Base-by-base conservation (phyloP, 2,888 invertebrate species). In the Metacarcinus magister region DNA sequence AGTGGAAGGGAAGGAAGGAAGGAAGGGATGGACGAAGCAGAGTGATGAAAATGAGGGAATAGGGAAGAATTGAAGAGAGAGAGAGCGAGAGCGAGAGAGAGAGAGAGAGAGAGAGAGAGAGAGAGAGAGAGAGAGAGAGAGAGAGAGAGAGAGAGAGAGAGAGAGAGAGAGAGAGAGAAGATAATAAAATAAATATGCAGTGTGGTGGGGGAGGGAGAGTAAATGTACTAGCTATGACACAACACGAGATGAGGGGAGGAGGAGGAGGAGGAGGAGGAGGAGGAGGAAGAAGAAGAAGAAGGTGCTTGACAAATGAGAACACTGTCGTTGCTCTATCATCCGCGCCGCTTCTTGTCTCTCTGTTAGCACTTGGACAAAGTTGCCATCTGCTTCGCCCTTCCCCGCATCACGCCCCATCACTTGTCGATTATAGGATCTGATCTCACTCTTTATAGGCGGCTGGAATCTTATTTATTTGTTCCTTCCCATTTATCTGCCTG, bases 231-330 rank as follows among this genome's bases (percentile, higher is more conserved):
- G 54, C 39, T 39, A 54, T 16, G 54, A 54, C 16, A 54, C 19
- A 67, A 0, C 16, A 23, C 4, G 67, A 23, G 23, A 23, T 16
- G 23, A 67, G 23, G 23, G 5, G 0, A 67, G 67, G 23, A 67
- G n/a, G 23, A 67, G 67, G 82, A 82, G 82, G 32, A 82, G 82
- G 82, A 82, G 32, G 82, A 82, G 82, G 82, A 82, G 82, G 32
- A 82, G 82, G 32, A 82, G 32, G 32, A 82, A n/a, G n/a, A 75
- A n/a, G 75, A 75, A n/a, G 75, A 75, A n/a, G 75, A 75, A n/a
- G 28, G 8, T 0, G 32, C 82, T 32, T 82, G 82, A 82, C 82
- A 82, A 32, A 82, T 82, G 32, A 32, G 32, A 82, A 82, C 82
- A 32, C 32, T 82, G 82, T 1, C 7, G 82, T 10, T 82, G 82